These are phyloP conservation scores for Druceiella hillmani DNA, from an alignment of 2,888 invertebrate genomes.

Conservation along the genomic window DNA sequence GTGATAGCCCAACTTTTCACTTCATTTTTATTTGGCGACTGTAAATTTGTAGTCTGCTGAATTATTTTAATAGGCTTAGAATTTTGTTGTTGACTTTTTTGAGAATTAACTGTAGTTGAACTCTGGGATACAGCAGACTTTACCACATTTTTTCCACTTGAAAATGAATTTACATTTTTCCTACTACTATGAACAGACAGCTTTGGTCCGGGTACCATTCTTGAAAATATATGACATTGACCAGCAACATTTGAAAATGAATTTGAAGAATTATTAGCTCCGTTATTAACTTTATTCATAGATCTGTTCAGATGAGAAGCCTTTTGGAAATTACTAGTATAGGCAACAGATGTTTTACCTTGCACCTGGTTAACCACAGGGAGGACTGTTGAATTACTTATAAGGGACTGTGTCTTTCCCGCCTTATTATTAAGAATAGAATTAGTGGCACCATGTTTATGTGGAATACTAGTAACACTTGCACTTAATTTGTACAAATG, in stretches of 20 bases:
- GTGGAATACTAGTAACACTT: conserved; percentile 32
- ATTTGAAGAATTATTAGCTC: conserved; percentile 46
- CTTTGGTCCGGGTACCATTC: conserved; percentile 47
- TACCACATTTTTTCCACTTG: conserved; percentile 38
- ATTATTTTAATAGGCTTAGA: conserved; percentile 53
- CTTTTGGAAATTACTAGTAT: conserved; percentile 42
- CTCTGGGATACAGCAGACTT: conserved; percentile 27
- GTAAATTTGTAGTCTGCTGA: conserved; percentile 45
- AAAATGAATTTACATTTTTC: conserved; percentile 38
- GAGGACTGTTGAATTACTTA: conserved; percentile 38
- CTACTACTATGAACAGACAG: conserved; percentile 46
- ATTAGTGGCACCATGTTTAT: conserved; percentile 36
- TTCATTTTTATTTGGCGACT: conserved; percentile 39
- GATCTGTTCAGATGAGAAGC: conserved; percentile 42
- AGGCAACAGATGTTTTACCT: conserved; percentile 43
- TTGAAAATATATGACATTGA: conserved; percentile 45
- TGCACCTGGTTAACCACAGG: conserved; percentile 38
- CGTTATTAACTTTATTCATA: conserved; percentile 43
- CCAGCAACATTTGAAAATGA: conserved; percentile 40
- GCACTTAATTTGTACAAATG: conserved; percentile 44
- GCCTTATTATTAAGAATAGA: conserved; percentile 43
- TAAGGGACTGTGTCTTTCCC: conserved; percentile 40
- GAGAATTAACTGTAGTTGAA: conserved; percentile 26
- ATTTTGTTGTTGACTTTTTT: conserved; percentile 35
- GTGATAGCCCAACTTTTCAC: conserved; percentile 41